Conservation (phyloP, 1,140 invertebrate genomes). For the Aricia agestis region DNA sequence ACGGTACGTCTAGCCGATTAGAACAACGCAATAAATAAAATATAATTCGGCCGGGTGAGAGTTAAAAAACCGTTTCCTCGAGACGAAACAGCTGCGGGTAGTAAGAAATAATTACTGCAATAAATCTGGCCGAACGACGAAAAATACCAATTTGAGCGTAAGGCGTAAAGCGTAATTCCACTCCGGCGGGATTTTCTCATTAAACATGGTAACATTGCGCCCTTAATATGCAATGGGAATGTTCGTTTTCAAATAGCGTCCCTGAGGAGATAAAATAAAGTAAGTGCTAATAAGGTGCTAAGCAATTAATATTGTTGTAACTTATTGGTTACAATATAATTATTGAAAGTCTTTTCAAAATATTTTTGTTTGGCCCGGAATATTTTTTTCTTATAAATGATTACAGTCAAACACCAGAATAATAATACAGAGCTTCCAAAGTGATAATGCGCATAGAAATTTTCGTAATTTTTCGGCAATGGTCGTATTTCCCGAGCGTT, state of each 20-base stretch:
- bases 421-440: too few relatives aligned
- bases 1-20: background rate
- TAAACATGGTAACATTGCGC: constrained; percentile 4
- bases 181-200: constrained; percentile 2
- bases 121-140: constrained; percentile 8
- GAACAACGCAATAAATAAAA: background rate
- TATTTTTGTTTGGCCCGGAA: too few relatives aligned
- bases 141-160: constrained; percentile 1
- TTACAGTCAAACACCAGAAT: too few relatives aligned
- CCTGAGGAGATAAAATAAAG: background rate
- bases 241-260: background rate
- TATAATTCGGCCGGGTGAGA: background rate
- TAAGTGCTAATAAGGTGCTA: too few relatives aligned
- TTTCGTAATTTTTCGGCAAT: too few relatives aligned
- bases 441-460: too few relatives aligned
- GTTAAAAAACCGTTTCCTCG: constrained; percentile 7
- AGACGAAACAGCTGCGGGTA: constrained; percentile 1
- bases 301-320: too few relatives aligned
- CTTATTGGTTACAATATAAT: too few relatives aligned
- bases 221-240: background rate
- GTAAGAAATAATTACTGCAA: constrained; percentile 8
- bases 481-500: too few relatives aligned
- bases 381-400: too few relatives aligned
- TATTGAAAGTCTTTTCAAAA: too few relatives aligned
- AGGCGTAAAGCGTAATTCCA: background rate